Percentiles rank a stretch among this genome's conserved stretches.
Evolutionary conservation across 2,888 invertebrate species (phyloP).

Genomic region (Agrochola lota): DNA sequence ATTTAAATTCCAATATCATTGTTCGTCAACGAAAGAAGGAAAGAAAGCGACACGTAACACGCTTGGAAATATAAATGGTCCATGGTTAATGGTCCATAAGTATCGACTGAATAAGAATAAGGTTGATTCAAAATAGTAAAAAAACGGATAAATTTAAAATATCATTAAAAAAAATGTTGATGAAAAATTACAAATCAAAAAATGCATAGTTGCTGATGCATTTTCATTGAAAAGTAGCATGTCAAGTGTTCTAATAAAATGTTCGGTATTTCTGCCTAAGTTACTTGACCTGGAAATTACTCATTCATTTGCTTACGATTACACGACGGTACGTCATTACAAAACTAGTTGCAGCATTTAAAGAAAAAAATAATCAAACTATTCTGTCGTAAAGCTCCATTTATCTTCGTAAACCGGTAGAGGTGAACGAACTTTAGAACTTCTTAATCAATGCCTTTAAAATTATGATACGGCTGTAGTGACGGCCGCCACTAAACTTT

Average conservation of each 20-base stretch:
- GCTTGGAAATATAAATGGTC: too few relatives aligned
- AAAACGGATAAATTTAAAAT: neutral
- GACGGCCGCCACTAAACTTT: slow-evolving; percentile 52
- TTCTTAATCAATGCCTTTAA: slow-evolving; percentile 40
- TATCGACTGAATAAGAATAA: neutral
- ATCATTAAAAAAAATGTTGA: neutral
- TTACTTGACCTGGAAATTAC: slow-evolving; percentile 53
- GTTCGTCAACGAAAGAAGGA: too few relatives aligned
- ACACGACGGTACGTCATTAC: slow-evolving; percentile 11
- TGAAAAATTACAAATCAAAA: neutral
- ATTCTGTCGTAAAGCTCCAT: slow-evolving; percentile 15
- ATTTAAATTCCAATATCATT: too few relatives aligned
- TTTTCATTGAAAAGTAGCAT: neutral
- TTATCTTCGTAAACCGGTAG: slow-evolving; percentile 34
- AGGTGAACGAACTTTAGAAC: slow-evolving; percentile 40
- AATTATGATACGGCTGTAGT: slow-evolving; percentile 30
- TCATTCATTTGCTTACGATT: slow-evolving; percentile 30
- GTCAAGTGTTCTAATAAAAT: slow-evolving; percentile 16
- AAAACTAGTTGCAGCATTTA: slow-evolving; percentile 32
- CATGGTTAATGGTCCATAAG: neutral
- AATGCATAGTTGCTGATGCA: slow-evolving; percentile 6
- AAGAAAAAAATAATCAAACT: slow-evolving; percentile 35
- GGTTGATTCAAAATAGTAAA: neutral
- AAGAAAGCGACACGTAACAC: too few relatives aligned
- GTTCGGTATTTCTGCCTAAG: neutral